Evolutionary conservation across 2,113 vertebrate genomes (phyloP).

Genomic region (Larimichthys crocea): DNA sequence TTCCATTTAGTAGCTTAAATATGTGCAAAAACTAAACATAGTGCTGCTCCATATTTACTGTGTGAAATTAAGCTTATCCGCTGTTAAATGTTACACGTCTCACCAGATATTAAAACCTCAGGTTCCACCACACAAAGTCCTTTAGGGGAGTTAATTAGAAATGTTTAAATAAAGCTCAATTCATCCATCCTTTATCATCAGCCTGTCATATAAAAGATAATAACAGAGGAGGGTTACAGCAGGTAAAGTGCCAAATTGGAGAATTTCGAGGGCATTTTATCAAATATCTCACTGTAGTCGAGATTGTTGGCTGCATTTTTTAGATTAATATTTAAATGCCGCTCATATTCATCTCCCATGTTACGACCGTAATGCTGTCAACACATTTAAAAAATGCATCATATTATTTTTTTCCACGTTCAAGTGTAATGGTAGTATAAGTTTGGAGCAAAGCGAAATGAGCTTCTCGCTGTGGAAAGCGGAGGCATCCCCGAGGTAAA

Average conservation of each 20-base stretch:
- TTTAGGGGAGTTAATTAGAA: not conserved
- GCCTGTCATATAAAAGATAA: no score
- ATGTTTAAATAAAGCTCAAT: not conserved
- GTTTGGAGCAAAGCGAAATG: conserved; percentile 1
- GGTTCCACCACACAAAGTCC: not conserved
- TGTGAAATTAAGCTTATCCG: not conserved
- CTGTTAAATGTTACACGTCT: not conserved
- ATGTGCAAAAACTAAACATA: not conserved
- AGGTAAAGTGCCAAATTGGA: not conserved
- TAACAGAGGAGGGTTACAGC: not conserved
- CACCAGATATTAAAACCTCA: not conserved
- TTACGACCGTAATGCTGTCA: not conserved
- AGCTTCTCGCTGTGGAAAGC: not conserved
- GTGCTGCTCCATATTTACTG: not conserved
- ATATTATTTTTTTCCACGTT: not conserved
- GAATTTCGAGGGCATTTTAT: no score
- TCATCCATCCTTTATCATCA: no score
- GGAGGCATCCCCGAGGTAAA: conserved; percentile 35
- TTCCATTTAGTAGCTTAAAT: not conserved
- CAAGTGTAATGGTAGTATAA: not conserved
- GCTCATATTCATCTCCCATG: not conserved
- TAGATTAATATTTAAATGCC: not conserved
- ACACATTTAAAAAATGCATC: not conserved
- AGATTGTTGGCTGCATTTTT: not conserved
- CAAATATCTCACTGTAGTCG: not conserved